Conservation (phyloP, 2,797 vertebrate species). For the Halcyon leucocephala region DNA sequence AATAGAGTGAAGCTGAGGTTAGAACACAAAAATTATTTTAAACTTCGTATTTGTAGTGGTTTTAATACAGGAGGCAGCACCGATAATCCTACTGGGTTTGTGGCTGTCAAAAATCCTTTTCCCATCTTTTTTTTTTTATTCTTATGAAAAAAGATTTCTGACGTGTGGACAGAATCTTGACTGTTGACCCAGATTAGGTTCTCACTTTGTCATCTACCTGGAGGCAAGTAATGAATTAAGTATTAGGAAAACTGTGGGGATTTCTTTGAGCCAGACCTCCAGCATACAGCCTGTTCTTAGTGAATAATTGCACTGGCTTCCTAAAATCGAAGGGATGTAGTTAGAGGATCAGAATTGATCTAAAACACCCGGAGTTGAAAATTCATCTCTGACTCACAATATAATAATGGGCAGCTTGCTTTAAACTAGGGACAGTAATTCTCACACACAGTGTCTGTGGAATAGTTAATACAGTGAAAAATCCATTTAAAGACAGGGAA, state of each 20-base stretch:
- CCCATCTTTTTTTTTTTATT: neutral
- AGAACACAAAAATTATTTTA: neutral
- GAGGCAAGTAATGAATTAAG: neutral
- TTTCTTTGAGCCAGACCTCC: neutral
- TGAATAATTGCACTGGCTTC: neutral
- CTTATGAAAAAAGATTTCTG: neutral
- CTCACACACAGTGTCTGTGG: neutral
- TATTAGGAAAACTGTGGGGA: neutral
- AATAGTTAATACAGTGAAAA: slow-evolving; percentile 21
- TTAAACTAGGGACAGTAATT: neutral
- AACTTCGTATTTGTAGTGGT: neutral
- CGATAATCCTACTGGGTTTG: neutral
- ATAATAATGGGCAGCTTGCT: neutral
- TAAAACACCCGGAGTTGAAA: neutral
- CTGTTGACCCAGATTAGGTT: neutral
- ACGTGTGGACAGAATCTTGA: neutral
- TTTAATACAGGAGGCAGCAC: neutral
- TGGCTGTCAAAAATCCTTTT: neutral
- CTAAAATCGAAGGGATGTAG: neutral
- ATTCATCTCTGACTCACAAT: neutral
- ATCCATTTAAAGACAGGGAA: neutral
- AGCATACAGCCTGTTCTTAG: neutral
- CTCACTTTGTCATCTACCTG: neutral
- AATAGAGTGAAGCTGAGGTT: neutral
- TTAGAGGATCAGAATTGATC: neutral